A percentile compares a stretch with the other conserved stretches of the same genome.
Evolutionary conservation across 2,888 invertebrate species (phyloP).

Genomic region (Acanthacorydalis orientalis): DNA sequence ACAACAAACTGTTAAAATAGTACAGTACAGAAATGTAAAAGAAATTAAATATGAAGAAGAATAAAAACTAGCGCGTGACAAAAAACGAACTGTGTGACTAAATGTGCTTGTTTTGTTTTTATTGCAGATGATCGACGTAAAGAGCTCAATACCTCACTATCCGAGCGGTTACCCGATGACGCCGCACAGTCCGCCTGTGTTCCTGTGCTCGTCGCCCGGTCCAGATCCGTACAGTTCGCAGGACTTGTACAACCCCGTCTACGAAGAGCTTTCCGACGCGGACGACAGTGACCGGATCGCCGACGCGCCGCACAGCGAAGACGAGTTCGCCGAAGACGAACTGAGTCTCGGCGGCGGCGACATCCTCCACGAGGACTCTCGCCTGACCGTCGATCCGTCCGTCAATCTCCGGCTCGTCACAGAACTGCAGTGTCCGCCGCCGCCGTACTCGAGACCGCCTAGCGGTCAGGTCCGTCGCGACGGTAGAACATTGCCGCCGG

Average conservation of each 20-base stretch:
- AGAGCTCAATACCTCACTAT: constrained; percentile 34
- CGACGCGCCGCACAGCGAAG: constrained; percentile 55
- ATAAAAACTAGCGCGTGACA: no score
- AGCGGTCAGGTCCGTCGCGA: constrained; percentile 31
- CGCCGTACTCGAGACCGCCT: constrained; percentile 21
- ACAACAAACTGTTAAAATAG: no score
- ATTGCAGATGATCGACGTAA: constrained; percentile 56
- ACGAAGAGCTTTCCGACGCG: constrained; percentile 60
- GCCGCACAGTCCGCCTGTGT: constrained; percentile 40
- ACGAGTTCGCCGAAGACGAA: constrained; percentile 75
- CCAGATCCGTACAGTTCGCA: constrained; percentile 46
- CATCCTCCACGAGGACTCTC: constrained; percentile 6
- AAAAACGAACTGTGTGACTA: no score
- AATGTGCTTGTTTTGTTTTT: constrained; percentile 10
- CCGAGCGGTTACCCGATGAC: constrained; percentile 45
- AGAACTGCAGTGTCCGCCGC: constrained; percentile 25
- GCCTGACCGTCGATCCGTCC: no score
- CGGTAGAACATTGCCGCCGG: constrained; percentile 30
- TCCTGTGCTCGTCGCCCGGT: constrained; percentile 51
- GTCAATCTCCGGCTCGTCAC: constrained; percentile 12
- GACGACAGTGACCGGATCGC: constrained; percentile 37
- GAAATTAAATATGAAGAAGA: no score
- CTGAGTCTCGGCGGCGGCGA: constrained; percentile 38
- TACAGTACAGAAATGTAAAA: no score
- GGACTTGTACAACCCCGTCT: constrained; percentile 59